Evolutionary conservation across 2,113 vertebrate genomes (phyloP).

Genomic region (Condylura cristata): DNA sequence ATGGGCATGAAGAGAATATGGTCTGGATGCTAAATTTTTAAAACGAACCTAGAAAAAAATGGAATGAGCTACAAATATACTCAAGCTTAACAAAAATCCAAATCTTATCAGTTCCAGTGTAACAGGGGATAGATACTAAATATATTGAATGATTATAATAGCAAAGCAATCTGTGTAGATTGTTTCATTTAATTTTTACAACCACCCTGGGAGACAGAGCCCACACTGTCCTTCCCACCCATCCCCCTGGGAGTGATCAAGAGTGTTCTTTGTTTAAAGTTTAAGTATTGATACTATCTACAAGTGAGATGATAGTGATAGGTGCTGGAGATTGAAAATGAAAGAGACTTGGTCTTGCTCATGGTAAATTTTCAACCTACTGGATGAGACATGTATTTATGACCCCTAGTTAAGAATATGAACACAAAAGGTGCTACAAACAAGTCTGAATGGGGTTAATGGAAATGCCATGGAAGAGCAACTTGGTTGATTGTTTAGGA

Average conservation of each 20-base stretch:
- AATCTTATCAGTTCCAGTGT: too few species aligned
- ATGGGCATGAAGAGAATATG: constrained; percentile 95
- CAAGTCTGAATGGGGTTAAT: not conserved
- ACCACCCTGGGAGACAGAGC: not conserved
- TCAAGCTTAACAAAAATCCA: not conserved
- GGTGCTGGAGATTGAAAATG: not conserved
- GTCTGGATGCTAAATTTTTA: constrained; percentile 93
- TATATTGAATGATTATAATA: not conserved
- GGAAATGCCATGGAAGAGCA: not conserved
- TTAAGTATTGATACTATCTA: not conserved
- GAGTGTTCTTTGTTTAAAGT: not conserved
- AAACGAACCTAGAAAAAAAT: constrained; percentile 90
- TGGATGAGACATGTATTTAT: not conserved
- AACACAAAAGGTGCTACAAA: not conserved
- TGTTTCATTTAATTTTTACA: not conserved
- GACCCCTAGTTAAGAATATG: not conserved
- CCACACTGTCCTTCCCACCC: not conserved
- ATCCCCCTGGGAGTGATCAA: too few species aligned
- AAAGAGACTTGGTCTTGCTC: not conserved
- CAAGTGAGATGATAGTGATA: not conserved
- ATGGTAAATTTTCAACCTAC: not conserved
- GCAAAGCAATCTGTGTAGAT: not conserved
- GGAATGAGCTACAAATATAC: not conserved
- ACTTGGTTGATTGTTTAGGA: not conserved
- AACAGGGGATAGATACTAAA: not conserved